Evolutionary conservation across 2,888 invertebrate species (phyloP), one percentile per base, ranked within the genome.

Genomic region (Crocallis elinguaria): DNA sequence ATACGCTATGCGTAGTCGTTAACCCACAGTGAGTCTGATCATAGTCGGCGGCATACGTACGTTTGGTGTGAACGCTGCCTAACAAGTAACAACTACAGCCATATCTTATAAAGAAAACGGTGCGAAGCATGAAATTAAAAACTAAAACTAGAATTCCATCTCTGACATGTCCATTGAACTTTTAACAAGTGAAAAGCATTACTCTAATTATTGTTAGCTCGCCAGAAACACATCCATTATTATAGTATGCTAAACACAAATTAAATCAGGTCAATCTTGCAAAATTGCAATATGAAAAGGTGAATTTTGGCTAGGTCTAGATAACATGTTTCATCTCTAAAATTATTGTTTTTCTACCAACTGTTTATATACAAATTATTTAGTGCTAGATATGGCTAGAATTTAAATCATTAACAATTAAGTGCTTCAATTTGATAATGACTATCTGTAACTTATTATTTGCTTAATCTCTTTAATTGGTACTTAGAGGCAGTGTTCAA

Each of bases 401-500:
- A 25, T 12, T 7, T 21, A 19, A 14, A 39, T 39, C 12, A 32
- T 39, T 17, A 39, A 35, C 33, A 41, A 35, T 29, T 25, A 17
- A 16, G 43, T 44, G 50, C 50, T 42, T 17, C 13, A 36, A 49
- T 48, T 36, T 36, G n/a, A 44, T 39, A 39, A 33, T 35, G 25
- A 11, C 23, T 21, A 39, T 33, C 29, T 33, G 32, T 48, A 39
- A 37, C 17, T 27, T 23, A 33, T 29, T 36, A 27, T 13, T 25
- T 21, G 38, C 21, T 35, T 49, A 41, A 42, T 21, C 25, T 49
- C 27, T 29, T 14, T 41, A 60, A 57, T 57, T 57, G 57, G 54
- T 64, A 59, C 60, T 56, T 42, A 42, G 41, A 52, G 63, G 62
- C 66, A 66, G 66, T 66, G 63, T 57, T 61, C 16, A 25, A 36